Conservation (phyloP, 2,888 invertebrate genomes). For the Sinohyriopsis cumingii region DNA sequence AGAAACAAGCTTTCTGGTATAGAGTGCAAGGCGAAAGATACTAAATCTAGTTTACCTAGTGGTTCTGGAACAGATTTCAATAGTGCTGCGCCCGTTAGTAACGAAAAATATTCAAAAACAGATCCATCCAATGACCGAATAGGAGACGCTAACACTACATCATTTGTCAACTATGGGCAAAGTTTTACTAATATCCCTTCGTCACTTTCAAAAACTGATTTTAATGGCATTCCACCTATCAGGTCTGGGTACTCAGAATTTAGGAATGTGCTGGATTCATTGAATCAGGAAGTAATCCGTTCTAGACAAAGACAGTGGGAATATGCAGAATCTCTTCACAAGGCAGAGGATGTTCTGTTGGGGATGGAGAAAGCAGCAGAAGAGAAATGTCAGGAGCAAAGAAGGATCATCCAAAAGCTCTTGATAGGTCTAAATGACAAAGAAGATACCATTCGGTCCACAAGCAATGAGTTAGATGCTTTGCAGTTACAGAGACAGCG, state of each 20-base stretch:
- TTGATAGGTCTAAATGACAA: conserved; percentile 43
- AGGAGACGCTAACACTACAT: too few relatives aligned
- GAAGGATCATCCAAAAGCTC: conserved; percentile 45
- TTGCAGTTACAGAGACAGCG: conserved; percentile 40
- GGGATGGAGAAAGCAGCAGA: conserved; percentile 51
- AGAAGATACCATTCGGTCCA: conserved; percentile 36
- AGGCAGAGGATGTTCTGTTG: conserved; percentile 46
- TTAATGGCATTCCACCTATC: too few relatives aligned
- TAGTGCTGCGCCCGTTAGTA: neutral
- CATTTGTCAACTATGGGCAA: too few relatives aligned
- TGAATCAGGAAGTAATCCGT: conserved; percentile 45
- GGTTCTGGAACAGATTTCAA: neutral
- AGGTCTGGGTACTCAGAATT: too few relatives aligned
- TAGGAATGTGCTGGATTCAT: conserved; percentile 9
- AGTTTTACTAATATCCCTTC: too few relatives aligned
- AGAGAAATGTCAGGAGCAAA: conserved; percentile 45
- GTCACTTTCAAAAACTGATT: too few relatives aligned
- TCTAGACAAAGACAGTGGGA: conserved; percentile 47
- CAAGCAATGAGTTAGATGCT: conserved; percentile 39
- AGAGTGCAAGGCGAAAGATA: conserved; percentile 8
- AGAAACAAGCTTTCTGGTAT: conserved; percentile 40
- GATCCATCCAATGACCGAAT: too few relatives aligned
- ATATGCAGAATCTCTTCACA: conserved; percentile 46
- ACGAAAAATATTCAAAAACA: too few relatives aligned
- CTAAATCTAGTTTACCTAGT: neutral